Base-by-base conservation (phyloP, 2,797 vertebrate genomes). In the Manis javanica region DNA sequence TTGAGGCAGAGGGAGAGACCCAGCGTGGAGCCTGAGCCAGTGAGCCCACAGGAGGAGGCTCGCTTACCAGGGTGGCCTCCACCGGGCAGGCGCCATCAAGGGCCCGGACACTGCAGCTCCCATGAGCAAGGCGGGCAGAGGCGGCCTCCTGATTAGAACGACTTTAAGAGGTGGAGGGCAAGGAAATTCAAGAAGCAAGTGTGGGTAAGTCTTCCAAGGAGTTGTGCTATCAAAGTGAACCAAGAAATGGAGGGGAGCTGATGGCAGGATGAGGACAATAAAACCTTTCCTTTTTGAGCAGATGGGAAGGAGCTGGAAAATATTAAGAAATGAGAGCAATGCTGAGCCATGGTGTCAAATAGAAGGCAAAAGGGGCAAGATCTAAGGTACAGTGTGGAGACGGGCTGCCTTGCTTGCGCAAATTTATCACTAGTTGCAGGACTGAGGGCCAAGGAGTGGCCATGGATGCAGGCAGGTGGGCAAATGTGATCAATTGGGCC, bases 401-500 rank as follows among this genome's bases (percentile, higher is more conserved):
- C 2, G 2, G 39, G 4, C 18, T 34, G 11, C 64, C 53, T 49
- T 3, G 5, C 23, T 51, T 68, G 6, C 63, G 37, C 2, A 12
- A 53, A 19, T 34, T 24, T 16, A 0, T 21, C 16, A 16, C 64
- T 31, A 34, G 9, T 9, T 23, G 37, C 12, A 12, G n/a, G 66
- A 37, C 57, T 34, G 19, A 34, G 9, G 14, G 10, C 13, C 10
- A 49, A 55, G 46, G 53, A 69, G 64, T 0, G 31, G 74, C 34
- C 1, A 26, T 51, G 26, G 42, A 51, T 12, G 10, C 7, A 2
- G 19, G 14, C 51, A 5, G 57, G 72, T 19, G 5, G 37, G 5
- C 2, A 3, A 34, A 1, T 12, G 31, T 11, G 2, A 82, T 23
- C 19, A 4, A 8, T 29, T 2, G 34, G 15, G 2, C 5, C 29